Percentiles rank a stretch among this genome's conserved stretches.
Conservation (phyloP, 2,113 vertebrate genomes). For the Puffinus mauretanicus region DNA sequence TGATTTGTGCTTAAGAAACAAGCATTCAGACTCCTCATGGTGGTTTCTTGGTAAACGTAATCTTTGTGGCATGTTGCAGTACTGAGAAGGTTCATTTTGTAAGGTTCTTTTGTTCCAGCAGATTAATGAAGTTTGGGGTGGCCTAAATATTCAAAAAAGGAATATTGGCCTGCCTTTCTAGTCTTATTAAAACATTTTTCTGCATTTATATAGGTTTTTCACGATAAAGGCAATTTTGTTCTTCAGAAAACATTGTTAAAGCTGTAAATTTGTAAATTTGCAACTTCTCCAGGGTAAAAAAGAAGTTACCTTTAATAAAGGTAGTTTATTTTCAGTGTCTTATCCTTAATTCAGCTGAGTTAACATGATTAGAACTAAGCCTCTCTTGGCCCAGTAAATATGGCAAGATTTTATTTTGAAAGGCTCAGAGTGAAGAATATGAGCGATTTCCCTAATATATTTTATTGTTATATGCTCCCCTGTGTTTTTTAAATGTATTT, state of each 20-base stretch:
- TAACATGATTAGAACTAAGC: background rate
- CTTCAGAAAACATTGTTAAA: background rate
- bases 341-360: background rate
- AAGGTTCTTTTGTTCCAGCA: background rate
- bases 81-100: background rate
- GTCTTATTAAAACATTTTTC: background rate
- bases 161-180: background rate
- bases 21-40: background rate
- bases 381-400: background rate
- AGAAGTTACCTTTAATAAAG: background rate
- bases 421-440: background rate
- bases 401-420: background rate
- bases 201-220: background rate
- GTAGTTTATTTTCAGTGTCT: background rate
- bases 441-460: background rate
- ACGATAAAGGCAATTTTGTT: background rate
- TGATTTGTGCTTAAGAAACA: background rate
- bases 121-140: background rate
- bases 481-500: background rate
- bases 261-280: background rate
- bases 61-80: background rate
- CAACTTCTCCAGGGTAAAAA: background rate
- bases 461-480: background rate
- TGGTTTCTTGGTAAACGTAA: background rate
- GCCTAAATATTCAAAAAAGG: background rate